Evolutionary conservation across 2,113 vertebrate species (phyloP).

Genomic region (Xiphophorus maculatus): DNA sequence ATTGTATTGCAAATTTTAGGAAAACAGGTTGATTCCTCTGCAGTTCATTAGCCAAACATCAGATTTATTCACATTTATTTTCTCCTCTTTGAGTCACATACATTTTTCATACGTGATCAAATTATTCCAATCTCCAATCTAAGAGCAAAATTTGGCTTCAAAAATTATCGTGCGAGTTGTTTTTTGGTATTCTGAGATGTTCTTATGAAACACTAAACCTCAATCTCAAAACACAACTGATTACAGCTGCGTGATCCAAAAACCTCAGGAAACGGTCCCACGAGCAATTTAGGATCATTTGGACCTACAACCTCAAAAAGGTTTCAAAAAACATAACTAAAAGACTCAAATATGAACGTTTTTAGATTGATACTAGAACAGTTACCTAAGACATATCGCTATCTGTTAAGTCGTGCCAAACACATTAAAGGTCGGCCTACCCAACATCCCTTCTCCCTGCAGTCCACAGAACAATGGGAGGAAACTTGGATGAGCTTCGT

Average conservation of each 20-base stretch:
- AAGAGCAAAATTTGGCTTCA: neutral
- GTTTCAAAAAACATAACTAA: neutral
- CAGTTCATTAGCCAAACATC: too few species aligned
- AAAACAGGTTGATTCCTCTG: too few species aligned
- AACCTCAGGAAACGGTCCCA: neutral
- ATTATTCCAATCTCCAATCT: too few species aligned
- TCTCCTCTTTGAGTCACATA: too few species aligned
- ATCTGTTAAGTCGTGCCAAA: constrained; percentile 24
- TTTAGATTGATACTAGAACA: neutral
- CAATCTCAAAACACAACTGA: too few species aligned
- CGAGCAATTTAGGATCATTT: neutral
- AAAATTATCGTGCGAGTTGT: neutral
- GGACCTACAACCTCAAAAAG: neutral
- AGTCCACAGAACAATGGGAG: constrained; percentile 78
- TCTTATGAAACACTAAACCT: neutral
- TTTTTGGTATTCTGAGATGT: neutral
- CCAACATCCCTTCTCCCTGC: constrained; percentile 46
- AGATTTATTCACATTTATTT: too few species aligned
- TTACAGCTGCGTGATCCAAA: neutral
- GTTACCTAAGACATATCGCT: neutral
- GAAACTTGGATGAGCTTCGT: constrained; percentile 77
- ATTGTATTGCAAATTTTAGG: too few species aligned
- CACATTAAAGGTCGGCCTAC: constrained; percentile 22
- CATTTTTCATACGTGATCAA: too few species aligned
- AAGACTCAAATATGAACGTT: neutral